phyloP scores from a whole-genome alignment of 2,113 vertebrate species.

The Clarias batrachus region DNA sequence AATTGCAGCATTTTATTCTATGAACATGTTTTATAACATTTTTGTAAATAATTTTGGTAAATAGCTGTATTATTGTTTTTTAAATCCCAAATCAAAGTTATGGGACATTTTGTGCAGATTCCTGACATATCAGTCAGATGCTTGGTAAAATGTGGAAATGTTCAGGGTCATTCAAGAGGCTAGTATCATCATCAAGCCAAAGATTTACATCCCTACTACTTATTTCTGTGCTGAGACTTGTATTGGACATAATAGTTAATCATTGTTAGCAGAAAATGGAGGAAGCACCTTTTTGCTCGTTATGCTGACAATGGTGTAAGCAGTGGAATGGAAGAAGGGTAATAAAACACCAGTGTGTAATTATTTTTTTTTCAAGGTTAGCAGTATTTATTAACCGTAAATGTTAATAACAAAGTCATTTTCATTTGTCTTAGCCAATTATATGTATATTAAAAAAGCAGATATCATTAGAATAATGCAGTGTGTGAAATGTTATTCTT shows the following conservation, averaged over 20 bases:
- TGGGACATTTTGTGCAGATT: neutral
- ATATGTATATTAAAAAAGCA: neutral
- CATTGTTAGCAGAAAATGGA: neutral
- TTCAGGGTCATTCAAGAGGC: neutral
- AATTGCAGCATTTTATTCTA: neutral
- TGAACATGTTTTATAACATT: neutral
- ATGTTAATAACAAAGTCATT: neutral
- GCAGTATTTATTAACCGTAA: neutral
- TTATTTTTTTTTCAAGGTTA: neutral
- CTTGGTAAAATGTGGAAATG: neutral
- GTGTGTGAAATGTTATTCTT: neutral
- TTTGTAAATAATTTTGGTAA: neutral
- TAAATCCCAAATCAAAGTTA: neutral
- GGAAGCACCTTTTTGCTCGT: neutral
- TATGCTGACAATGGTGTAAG: neutral
- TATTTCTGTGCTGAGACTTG: neutral
- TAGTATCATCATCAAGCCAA: neutral
- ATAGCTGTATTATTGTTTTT: neutral
- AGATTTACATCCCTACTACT: neutral
- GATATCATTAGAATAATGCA: neutral
- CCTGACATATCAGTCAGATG: neutral
- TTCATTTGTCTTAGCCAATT: neutral
- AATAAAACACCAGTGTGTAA: neutral
- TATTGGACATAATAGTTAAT: neutral
- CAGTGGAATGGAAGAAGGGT: neutral